phyloP scores from a whole-genome alignment of 2,113 vertebrate species.

The Herpetotheres cachinnans region DNA sequence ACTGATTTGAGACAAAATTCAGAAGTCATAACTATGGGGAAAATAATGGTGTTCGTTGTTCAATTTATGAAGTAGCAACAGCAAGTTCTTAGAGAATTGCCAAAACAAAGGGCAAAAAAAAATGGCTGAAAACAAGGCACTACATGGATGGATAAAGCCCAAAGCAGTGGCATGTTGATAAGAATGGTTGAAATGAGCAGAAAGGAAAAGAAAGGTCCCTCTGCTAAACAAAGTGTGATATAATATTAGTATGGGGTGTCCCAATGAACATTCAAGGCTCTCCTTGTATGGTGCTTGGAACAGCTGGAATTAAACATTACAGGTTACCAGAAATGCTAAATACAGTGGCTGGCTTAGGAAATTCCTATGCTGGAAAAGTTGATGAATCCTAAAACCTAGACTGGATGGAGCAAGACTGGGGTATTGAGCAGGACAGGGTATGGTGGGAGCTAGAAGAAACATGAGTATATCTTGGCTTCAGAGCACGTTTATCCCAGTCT shows the following conservation, averaged over 20 bases:
- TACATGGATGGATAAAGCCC: neutral
- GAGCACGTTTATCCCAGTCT: neutral
- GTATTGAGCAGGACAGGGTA: neutral
- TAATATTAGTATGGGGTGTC: neutral
- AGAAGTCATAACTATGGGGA: neutral
- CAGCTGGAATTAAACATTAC: neutral
- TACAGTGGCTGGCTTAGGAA: neutral
- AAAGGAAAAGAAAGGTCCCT: neutral
- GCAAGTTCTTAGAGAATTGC: neutral
- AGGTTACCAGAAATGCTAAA: neutral
- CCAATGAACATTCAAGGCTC: neutral
- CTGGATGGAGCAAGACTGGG: neutral
- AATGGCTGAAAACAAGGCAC: fast-evolving
- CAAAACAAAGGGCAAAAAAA: neutral
- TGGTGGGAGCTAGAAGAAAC: neutral
- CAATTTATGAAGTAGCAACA: neutral
- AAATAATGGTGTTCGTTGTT: neutral
- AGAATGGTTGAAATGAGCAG: neutral
- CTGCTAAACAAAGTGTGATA: fast-evolving
- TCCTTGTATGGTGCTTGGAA: neutral
- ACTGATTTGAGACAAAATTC: neutral
- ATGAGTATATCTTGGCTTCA: neutral
- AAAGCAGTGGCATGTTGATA: neutral
- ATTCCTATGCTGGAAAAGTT: neutral
- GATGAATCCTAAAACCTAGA: neutral